phyloP scores from a whole-genome alignment of 2,797 vertebrate genomes.

The Sebastes steindachneri region DNA sequence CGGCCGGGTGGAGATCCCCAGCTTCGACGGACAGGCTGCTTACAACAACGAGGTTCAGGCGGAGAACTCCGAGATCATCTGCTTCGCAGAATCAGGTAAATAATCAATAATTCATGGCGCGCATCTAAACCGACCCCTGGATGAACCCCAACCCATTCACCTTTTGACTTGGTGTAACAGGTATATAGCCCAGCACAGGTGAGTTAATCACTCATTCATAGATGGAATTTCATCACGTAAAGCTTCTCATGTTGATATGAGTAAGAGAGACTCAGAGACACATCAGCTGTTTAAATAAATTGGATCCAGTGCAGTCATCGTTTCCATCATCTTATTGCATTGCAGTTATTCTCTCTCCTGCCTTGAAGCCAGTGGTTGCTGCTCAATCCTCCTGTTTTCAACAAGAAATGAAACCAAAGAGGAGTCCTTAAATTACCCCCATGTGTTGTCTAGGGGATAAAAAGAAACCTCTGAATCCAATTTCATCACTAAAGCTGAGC shows the following conservation, averaged over 20 bases:
- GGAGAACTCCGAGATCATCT: constrained; percentile 96
- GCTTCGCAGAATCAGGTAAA: constrained; percentile 98
- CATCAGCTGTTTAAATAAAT: background rate
- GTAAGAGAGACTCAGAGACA: background rate
- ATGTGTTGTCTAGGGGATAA: constrained; percentile 65
- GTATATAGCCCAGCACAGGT: background rate
- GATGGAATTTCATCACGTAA: background rate
- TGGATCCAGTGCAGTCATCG: background rate
- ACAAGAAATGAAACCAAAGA: constrained; percentile 45
- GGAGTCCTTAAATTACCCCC: constrained; percentile 76
- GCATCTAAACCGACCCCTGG: constrained; percentile 25
- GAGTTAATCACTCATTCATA: background rate
- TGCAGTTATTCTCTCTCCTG: background rate
- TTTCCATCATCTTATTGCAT: constrained; percentile 38
- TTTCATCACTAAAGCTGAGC: constrained; percentile 70
- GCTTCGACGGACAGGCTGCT: constrained; percentile 92
- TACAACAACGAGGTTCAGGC: constrained; percentile 88
- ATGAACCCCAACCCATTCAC: constrained; percentile 39
- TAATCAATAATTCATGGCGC: constrained; percentile 61
- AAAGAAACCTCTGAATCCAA: constrained; percentile 74
- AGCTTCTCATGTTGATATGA: background rate
- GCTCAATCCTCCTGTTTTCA: constrained; percentile 42
- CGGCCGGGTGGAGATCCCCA: constrained; percentile 95
- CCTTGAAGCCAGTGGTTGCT: constrained; percentile 3
- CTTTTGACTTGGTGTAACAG: constrained; percentile 14